Evolutionary conservation across 2,797 vertebrate genomes (phyloP).

Genomic region (Discoglossus pictus): DNA sequence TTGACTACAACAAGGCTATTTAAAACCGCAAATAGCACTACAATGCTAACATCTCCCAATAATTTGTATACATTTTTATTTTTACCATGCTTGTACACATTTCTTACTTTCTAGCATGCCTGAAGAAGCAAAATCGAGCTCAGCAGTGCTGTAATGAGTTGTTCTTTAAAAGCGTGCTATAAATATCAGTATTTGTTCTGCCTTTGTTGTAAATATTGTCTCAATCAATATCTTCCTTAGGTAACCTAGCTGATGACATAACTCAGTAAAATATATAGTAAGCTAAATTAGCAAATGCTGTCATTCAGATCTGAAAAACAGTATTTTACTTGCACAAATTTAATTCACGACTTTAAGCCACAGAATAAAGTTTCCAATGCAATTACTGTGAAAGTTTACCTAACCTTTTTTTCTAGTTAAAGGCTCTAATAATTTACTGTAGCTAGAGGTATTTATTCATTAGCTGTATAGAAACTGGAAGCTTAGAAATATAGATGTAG

Average conservation of each 20-base stretch:
- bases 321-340: constrained; percentile 38
- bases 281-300: constrained; percentile 38
- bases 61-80: too few relatives aligned
- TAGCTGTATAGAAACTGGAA: too few relatives aligned
- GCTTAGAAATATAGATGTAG: too few relatives aligned
- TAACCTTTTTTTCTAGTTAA: constrained; percentile 22
- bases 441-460: too few relatives aligned
- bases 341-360: constrained; percentile 25
- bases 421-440: constrained; percentile 16
- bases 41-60: too few relatives aligned
- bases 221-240: constrained; percentile 29
- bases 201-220: constrained; percentile 30
- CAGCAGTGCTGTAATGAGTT: constrained; percentile 4
- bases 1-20: too few relatives aligned
- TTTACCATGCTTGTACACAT: too few relatives aligned
- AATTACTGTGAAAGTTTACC: constrained; percentile 33
- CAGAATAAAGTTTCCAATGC: constrained; percentile 24
- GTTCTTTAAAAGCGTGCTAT: constrained; percentile 4
- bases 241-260: constrained; percentile 22
- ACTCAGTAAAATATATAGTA: constrained; percentile 30
- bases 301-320: constrained; percentile 26
- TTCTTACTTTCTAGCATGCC: neutral
- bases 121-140: neutral
- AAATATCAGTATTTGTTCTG: constrained; percentile 17
- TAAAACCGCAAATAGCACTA: too few relatives aligned